phyloP scores from a whole-genome alignment of 1,140 invertebrate species.

The Diabrotica virgifera region DNA sequence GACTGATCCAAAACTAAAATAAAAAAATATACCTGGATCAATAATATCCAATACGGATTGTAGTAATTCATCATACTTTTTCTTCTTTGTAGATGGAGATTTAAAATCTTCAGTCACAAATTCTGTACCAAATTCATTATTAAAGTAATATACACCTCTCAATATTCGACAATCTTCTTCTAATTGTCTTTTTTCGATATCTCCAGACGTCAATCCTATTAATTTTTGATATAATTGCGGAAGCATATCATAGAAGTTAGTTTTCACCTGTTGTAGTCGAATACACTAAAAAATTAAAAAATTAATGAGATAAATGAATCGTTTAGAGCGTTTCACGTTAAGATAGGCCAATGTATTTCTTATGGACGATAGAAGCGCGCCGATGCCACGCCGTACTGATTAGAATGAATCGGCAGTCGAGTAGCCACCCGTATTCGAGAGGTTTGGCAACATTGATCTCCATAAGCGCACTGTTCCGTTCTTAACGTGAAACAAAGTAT shows the following conservation, averaged over 20 bases:
- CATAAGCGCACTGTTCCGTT: too few species aligned
- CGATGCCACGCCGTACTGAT: too few species aligned
- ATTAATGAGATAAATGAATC: too few species aligned
- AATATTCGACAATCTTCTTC: slow-evolving; percentile 11
- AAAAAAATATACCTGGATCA: neutral
- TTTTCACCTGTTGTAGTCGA: slow-evolving; percentile 3
- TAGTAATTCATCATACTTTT: slow-evolving; percentile 10
- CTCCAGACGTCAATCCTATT: neutral
- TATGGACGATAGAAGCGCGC: too few species aligned
- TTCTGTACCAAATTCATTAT: slow-evolving; percentile 6
- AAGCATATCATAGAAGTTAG: slow-evolving; percentile 23
- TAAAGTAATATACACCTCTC: slow-evolving; percentile 19
- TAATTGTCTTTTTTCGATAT: neutral
- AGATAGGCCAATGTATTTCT: too few species aligned
- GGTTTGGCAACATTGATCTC: too few species aligned
- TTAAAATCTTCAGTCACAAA: slow-evolving; percentile 3
- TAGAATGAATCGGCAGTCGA: too few species aligned
- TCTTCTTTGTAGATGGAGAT: neutral
- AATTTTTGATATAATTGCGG: slow-evolving; percentile 18
- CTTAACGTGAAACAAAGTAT: too few species aligned
- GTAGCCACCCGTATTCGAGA: too few species aligned
- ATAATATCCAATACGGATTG: too few species aligned
- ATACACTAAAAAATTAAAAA: neutral
- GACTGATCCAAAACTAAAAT: neutral
- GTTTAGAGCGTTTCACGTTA: too few species aligned